Percentiles rank a stretch among this genome's conserved stretches.
These are phyloP conservation scores for Nomada fabriciana DNA, from an alignment of 2,888 invertebrate genomes.

Conservation along the genomic window DNA sequence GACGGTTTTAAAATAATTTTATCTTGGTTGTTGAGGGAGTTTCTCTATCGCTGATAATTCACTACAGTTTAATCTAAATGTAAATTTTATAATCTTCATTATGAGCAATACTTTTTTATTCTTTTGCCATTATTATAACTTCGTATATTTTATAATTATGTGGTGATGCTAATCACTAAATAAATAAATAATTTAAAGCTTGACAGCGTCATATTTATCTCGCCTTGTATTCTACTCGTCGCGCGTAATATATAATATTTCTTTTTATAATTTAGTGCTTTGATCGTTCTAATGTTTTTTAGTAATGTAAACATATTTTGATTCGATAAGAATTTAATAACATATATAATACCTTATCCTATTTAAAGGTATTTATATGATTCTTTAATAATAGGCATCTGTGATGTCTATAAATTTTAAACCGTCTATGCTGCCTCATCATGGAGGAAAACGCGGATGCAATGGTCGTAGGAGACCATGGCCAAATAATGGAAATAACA, in stretches of 20 bases:
- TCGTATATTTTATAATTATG: background rate
- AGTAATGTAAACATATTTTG: background rate
- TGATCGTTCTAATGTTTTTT: background rate
- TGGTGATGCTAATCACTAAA: too few relatives aligned
- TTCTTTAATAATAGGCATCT: slow-evolving; percentile 15
- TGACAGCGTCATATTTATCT: too few relatives aligned
- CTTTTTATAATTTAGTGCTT: background rate
- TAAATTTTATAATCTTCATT: background rate
- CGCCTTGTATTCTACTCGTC: background rate
- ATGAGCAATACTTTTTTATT: background rate
- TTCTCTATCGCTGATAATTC: slow-evolving; percentile 30
- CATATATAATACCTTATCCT: background rate
- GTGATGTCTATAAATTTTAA: slow-evolving; percentile 13
- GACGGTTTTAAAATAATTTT: background rate
- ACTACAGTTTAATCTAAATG: background rate
- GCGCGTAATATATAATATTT: background rate
- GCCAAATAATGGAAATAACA: slow-evolving; percentile 4
- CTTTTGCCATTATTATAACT: background rate
- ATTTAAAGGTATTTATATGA: background rate
- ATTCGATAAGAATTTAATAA: background rate
- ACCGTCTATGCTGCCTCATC: background rate
- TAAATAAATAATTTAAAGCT: too few relatives aligned
- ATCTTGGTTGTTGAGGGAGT: slow-evolving; percentile 13
- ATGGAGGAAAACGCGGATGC: slow-evolving; percentile 16
- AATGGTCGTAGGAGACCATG: slow-evolving; percentile 8